Evolutionary conservation across 1,140 invertebrate species (phyloP).

Genomic region (Diabrotica virgifera): DNA sequence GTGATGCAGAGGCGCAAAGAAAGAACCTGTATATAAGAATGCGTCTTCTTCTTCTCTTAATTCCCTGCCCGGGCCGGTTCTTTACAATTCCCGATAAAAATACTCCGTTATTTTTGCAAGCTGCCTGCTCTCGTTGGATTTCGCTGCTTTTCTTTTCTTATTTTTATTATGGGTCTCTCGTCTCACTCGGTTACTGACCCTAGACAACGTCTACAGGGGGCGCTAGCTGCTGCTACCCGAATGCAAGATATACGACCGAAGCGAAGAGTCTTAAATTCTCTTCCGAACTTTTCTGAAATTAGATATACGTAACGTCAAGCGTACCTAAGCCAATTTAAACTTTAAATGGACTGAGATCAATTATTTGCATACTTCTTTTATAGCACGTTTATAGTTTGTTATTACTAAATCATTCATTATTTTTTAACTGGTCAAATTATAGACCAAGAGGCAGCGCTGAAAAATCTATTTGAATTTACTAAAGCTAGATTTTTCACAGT

Average conservation of each 20-base stretch:
- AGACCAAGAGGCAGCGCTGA: too few species aligned
- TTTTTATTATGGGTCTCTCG: slow-evolving; percentile 43
- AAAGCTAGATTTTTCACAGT: too few species aligned
- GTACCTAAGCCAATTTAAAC: too few species aligned
- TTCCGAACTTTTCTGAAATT: too few species aligned
- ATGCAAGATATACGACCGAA: slow-evolving; percentile 22
- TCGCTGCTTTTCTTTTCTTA: slow-evolving; percentile 33
- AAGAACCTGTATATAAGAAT: slow-evolving; percentile 35
- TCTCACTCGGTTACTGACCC: slow-evolving; percentile 46
- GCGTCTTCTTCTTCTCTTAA: slow-evolving; percentile 36
- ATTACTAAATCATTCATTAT: too few species aligned
- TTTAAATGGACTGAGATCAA: too few species aligned
- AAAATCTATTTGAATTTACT: too few species aligned
- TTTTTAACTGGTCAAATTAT: too few species aligned
- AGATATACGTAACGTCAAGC: too few species aligned
- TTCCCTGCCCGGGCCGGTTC: slow-evolving; percentile 41
- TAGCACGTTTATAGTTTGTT: too few species aligned
- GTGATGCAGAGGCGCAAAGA: neutral
- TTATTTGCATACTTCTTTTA: too few species aligned
- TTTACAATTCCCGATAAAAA: slow-evolving; percentile 47
- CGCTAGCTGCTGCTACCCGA: slow-evolving; percentile 31
- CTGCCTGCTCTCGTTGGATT: slow-evolving; percentile 42
- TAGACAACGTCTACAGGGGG: slow-evolving; percentile 37
- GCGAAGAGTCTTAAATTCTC: too few species aligned
- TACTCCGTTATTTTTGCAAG: slow-evolving; percentile 47